phyloP scores from a whole-genome alignment of 2,888 invertebrate species.

The Galeruca laticollis region DNA sequence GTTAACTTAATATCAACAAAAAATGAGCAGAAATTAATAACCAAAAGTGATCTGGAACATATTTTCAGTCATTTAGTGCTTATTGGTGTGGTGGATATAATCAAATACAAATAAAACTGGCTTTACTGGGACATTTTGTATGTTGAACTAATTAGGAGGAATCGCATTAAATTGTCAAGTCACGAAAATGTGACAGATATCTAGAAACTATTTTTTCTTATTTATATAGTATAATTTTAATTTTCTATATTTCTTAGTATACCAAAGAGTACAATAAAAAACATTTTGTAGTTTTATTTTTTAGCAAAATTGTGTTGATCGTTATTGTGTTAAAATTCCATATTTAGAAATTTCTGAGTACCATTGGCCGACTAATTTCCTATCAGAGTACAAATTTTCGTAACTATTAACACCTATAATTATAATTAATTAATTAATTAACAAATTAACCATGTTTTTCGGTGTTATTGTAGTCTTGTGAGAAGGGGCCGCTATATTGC shows the following conservation, averaged over 20 bases:
- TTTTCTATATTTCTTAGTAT: constrained; percentile 3
- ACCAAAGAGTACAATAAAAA: constrained; percentile 29
- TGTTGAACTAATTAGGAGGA: too few species aligned
- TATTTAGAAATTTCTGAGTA: constrained; percentile 47
- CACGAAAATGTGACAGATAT: too few species aligned
- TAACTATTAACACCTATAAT: constrained; percentile 56
- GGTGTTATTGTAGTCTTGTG: constrained; percentile 62
- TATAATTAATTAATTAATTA: constrained; percentile 52
- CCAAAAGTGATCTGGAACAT: too few species aligned
- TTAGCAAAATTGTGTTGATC: constrained; percentile 32
- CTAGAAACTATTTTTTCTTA: too few species aligned
- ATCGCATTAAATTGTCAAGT: too few species aligned
- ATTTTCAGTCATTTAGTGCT: too few species aligned
- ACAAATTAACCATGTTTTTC: constrained; percentile 61
- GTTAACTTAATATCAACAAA: too few species aligned
- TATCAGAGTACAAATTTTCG: constrained; percentile 66
- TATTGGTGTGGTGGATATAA: too few species aligned
- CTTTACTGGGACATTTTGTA: too few species aligned
- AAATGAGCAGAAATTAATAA: too few species aligned
- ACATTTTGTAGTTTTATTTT: constrained; percentile 26
- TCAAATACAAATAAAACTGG: too few species aligned
- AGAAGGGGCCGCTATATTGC: constrained; percentile 55
- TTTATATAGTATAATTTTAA: too few species aligned
- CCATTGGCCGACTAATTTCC: constrained; percentile 56
- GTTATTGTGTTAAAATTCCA: constrained; percentile 29